Conservation (phyloP, 92 coral and sea anemone genomes). For the Zoanthus sociatus region DNA sequence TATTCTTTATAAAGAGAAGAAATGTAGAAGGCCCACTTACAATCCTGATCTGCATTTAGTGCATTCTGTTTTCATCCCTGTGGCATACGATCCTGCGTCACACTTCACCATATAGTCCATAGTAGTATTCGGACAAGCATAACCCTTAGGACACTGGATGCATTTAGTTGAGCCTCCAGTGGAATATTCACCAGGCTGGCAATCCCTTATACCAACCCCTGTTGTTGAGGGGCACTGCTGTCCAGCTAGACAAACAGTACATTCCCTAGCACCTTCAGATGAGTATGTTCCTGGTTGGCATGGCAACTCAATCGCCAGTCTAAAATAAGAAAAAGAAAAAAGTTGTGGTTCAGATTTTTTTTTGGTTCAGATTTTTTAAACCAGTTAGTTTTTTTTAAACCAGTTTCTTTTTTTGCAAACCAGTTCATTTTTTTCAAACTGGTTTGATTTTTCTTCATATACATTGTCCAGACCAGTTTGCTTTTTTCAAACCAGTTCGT, state of each 20-base stretch:
- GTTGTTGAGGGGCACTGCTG: slow-evolving; percentile 75
- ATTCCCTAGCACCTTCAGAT: slow-evolving; percentile 36
- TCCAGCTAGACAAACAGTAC: slow-evolving; percentile 92
- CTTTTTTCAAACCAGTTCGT: no score
- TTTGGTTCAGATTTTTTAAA: no score
- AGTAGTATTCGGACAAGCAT: slow-evolving; percentile 84
- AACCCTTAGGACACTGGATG: slow-evolving; percentile 90
- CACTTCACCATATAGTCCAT: slow-evolving; percentile 85
- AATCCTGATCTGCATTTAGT: slow-evolving; percentile 86
- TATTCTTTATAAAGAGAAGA: no score
- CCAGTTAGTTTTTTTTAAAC: no score
- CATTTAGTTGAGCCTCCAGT: slow-evolving; percentile 78
- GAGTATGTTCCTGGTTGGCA: slow-evolving; percentile 91
- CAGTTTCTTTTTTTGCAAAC: no score
- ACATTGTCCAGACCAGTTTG: no score
- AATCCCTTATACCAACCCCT: slow-evolving; percentile 73
- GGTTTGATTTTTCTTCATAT: no score
- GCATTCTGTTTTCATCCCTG: slow-evolving; percentile 73
- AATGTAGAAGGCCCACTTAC: slow-evolving; percentile 67
- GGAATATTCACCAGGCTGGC: slow-evolving; percentile 84
- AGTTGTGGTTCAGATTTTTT: no score
- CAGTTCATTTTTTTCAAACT: no score
- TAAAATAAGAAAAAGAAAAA: slow-evolving; percentile 4
- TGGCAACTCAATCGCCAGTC: slow-evolving; percentile 67
- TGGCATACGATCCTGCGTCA: slow-evolving; percentile 79